These are phyloP conservation scores for Notarius quadriscutis DNA, from an alignment of 2,113 vertebrate species.

Conservation along the genomic window DNA sequence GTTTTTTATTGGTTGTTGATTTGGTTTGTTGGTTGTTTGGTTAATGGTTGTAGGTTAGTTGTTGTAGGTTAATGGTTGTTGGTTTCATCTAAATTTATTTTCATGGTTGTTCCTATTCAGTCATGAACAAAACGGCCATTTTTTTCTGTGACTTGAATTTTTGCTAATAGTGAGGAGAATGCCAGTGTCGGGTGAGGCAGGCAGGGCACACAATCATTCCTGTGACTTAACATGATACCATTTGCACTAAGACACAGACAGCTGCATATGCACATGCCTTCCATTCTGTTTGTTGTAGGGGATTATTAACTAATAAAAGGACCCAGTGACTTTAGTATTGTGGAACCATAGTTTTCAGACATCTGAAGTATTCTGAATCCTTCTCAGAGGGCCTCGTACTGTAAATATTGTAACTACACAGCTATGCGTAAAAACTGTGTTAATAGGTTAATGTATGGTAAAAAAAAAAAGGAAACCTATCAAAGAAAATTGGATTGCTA, in stretches of 20 bases:
- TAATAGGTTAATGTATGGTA: not conserved
- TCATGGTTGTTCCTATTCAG: not conserved
- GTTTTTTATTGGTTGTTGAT: not conserved
- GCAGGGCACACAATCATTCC: constrained; percentile 69
- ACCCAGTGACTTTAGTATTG: constrained; percentile 69
- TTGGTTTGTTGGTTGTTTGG: not conserved
- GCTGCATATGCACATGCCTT: constrained; percentile 76
- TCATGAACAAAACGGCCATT: not conserved
- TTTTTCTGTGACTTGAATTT: constrained; percentile 30
- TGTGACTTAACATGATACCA: constrained; percentile 81
- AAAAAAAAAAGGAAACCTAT: not conserved
- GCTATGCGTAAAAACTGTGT: not conserved
- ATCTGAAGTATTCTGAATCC: constrained; percentile 60
- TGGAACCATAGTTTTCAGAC: constrained; percentile 65
- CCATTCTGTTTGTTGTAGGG: constrained; percentile 81
- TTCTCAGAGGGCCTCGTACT: constrained; percentile 50
- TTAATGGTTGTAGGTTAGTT: not conserved
- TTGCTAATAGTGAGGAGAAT: constrained; percentile 60
- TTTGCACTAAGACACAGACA: constrained; percentile 78
- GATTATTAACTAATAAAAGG: constrained; percentile 76
- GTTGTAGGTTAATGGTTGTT: not conserved
- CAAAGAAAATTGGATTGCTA: not conserved
- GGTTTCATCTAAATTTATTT: not conserved
- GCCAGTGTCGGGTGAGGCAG: constrained; percentile 72
- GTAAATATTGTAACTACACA: constrained; percentile 57